A percentile compares a stretch with the other conserved stretches of the same genome.
Evolutionary conservation across 2,113 vertebrate genomes (phyloP).

Genomic region (Peromyscus polionotus): DNA sequence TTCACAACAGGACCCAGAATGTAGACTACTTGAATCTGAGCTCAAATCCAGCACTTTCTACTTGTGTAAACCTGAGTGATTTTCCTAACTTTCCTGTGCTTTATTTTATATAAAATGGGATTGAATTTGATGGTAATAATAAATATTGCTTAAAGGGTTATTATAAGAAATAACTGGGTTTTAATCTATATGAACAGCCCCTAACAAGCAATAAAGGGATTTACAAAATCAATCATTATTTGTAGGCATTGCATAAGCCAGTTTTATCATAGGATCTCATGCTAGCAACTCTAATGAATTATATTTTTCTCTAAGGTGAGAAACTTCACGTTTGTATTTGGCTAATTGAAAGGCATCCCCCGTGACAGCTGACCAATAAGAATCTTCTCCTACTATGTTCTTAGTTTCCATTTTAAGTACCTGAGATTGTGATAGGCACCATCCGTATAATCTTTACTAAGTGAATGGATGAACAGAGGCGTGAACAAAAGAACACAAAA

Average conservation of each 20-base stretch:
- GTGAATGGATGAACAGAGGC: background rate
- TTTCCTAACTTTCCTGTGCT: background rate
- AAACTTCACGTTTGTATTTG: background rate
- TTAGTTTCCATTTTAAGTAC: slow-evolving; percentile 5
- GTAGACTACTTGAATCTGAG: background rate
- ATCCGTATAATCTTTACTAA: background rate
- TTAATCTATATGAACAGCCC: background rate
- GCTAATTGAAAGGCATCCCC: background rate
- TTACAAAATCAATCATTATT: background rate
- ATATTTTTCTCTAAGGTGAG: slow-evolving; percentile 16
- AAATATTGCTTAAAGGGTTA: background rate
- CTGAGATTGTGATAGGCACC: background rate
- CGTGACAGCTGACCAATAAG: fast-evolving
- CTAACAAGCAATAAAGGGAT: background rate
- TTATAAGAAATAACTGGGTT: background rate
- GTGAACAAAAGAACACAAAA: background rate
- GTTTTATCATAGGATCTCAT: background rate
- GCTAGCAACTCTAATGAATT: background rate
- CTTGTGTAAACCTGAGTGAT: background rate
- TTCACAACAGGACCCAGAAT: background rate
- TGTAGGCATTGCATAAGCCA: background rate
- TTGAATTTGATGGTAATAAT: background rate
- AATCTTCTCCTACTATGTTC: background rate
- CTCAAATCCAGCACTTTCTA: background rate
- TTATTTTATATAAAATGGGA: slow-evolving; percentile 18